Conservation (phyloP, 2,113 vertebrate species). For the Telmatochromis brachygnathus region DNA sequence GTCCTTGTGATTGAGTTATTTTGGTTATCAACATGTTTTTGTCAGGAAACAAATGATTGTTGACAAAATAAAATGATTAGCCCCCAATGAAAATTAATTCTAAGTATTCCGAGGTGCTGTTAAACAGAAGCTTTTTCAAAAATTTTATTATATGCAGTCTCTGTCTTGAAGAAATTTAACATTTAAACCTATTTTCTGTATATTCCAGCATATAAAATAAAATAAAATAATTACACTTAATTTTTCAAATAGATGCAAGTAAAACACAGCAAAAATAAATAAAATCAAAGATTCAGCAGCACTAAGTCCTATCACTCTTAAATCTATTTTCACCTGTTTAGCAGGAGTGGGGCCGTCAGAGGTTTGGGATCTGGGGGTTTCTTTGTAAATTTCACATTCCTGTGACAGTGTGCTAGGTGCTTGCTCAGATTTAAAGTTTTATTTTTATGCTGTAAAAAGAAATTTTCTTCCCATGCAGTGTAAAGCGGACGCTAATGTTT, state of each 20-base stretch:
- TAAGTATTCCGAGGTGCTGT: background rate
- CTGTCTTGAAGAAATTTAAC: background rate
- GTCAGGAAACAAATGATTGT: background rate
- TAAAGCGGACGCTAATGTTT: accelerated
- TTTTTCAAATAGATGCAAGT: background rate
- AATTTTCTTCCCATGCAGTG: background rate
- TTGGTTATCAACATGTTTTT: background rate
- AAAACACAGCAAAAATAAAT: background rate
- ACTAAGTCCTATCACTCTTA: background rate
- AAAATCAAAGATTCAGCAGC: background rate
- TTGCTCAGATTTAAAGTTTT: background rate
- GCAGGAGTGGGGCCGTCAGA: background rate
- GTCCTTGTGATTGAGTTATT: background rate
- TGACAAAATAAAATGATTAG: background rate
- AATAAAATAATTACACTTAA: background rate
- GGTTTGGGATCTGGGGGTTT: background rate
- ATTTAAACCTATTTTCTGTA: background rate
- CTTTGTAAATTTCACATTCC: background rate
- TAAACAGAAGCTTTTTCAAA: background rate
- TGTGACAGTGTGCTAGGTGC: background rate
- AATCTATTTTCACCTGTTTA: background rate
- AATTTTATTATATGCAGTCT: background rate
- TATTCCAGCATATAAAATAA: background rate
- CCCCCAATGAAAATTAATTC: background rate
- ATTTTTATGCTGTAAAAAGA: background rate